phyloP scores from a whole-genome alignment of 2,113 vertebrate species.

The Megaceryle torquata region DNA sequence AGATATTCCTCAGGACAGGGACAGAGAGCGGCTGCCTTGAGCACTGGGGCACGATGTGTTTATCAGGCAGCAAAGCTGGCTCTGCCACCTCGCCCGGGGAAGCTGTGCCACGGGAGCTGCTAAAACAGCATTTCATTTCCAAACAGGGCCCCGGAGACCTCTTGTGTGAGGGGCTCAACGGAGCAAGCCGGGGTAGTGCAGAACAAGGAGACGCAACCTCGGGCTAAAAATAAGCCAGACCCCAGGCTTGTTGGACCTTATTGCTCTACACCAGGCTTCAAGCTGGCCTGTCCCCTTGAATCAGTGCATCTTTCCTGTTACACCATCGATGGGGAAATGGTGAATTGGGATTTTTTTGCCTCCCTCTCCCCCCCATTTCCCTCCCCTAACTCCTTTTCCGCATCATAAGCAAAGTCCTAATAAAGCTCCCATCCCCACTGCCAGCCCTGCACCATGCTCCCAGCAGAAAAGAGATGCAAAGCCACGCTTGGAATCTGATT shows the following conservation, averaged over 20 bases:
- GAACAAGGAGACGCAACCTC: neutral
- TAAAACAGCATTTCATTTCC: conserved; percentile 64
- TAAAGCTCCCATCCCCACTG: conserved; percentile 56
- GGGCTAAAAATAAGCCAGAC: conserved; percentile 20
- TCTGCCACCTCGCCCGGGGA: neutral
- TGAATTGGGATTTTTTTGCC: neutral
- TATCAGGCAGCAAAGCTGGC: neutral
- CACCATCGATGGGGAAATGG: neutral
- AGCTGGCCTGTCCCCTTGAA: neutral
- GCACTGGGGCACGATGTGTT: neutral
- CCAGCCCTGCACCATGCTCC: conserved; percentile 46
- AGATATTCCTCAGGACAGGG: neutral
- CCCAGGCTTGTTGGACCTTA: neutral
- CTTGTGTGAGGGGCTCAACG: neutral
- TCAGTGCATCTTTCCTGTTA: neutral
- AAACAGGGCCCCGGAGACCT: conserved; percentile 44
- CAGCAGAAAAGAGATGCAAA: conserved; percentile 73
- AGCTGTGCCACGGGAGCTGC: conserved; percentile 15
- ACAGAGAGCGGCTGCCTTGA: neutral
- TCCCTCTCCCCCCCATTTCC: neutral
- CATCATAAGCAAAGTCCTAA: conserved; percentile 73
- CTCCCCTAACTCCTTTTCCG: conserved; percentile 53
- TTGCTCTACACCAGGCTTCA: neutral
- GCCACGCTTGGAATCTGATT: conserved; percentile 77
- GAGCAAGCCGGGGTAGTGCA: neutral